Base-by-base conservation (phyloP, 2,888 invertebrate genomes). In the Sturmia bella region DNA sequence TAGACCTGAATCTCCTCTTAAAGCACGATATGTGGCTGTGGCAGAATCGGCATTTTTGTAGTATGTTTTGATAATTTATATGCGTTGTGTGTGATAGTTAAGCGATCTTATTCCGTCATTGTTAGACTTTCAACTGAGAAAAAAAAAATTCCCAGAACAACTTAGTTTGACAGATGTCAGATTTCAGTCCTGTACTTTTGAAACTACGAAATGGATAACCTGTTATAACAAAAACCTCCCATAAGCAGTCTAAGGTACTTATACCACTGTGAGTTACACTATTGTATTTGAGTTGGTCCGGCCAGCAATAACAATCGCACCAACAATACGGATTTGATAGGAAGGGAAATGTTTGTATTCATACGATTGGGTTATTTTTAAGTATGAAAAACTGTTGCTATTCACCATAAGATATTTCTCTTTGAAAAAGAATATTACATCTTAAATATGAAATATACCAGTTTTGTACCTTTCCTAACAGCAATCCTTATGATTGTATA, bases 321-420 rank as follows among this genome's bases (percentile, higher is more conserved):
- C 52, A 56, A 72, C 68, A 75, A 79, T 83, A 72, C 43, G 64
- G 80, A 83, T 83, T 74, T 78, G 77, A 82, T 82, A 74, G 52
- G 78, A 52, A 74, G 69, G 52, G n/a, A 32, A 74, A 27, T 52
- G 27, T 50, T 73, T 50, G 50, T 64, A 32, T 72, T 59, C 17
- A n/a, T 54, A 52, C 50, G 32, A 11, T 6, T 52, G 15, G 13
- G 21, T 1, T 27, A 6, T n/a, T 13, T 27, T 11, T 43, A 21
- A 54, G 69, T 54, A 37, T 37, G 7, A 17, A 12, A 17, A 32
- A 24, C 41, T 50, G 57, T 41, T 37, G 50, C 52, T 39, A 57
- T 43, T 69, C 15, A 37, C 19, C 50, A 50, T 54, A 76, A 41
- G 19, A 72, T 48, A 76, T 68, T 69, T 77, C 59, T 59, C 72